Conservation (phyloP, 1,140 invertebrate genomes). For the Brachionus plicatilis region DNA sequence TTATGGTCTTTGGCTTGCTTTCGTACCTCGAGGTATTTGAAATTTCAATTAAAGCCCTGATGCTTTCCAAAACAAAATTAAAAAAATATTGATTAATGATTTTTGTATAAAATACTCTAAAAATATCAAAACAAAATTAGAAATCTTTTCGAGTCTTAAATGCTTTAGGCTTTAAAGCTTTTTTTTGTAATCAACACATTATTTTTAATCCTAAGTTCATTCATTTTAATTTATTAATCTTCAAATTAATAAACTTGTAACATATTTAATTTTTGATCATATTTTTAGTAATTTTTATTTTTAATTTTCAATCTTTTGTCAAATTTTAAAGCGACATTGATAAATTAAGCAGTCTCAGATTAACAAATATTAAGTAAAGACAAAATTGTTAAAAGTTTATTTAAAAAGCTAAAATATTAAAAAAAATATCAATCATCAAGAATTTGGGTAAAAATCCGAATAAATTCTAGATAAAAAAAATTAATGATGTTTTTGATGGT, state of each 20-base stretch:
- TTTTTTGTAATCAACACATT: not conserved
- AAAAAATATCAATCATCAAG: conserved; percentile 11
- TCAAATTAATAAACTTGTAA: too few species aligned
- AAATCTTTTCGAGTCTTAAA: not conserved
- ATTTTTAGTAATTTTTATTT: too few species aligned
- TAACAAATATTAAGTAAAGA: not conserved
- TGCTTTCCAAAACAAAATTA: not conserved
- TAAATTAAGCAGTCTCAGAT: too few species aligned
- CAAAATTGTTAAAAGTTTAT: not conserved
- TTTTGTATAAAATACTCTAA: not conserved
- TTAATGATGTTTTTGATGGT: not conserved
- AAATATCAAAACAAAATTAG: not conserved
- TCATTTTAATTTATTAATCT: not conserved
- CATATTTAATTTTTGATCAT: too few species aligned
- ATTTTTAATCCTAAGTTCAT: not conserved
- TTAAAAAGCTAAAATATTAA: not conserved
- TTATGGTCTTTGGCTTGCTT: not conserved
- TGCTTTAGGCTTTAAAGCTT: not conserved
- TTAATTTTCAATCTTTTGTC: too few species aligned
- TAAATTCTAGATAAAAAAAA: conserved; percentile 8
- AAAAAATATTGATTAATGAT: not conserved
- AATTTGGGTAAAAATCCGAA: not conserved
- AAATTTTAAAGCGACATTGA: too few species aligned
- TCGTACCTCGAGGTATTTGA: not conserved
- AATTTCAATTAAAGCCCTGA: not conserved